Base-by-base conservation (phyloP, 2,113 vertebrate species). In the Onychostruthus taczanowskii region DNA sequence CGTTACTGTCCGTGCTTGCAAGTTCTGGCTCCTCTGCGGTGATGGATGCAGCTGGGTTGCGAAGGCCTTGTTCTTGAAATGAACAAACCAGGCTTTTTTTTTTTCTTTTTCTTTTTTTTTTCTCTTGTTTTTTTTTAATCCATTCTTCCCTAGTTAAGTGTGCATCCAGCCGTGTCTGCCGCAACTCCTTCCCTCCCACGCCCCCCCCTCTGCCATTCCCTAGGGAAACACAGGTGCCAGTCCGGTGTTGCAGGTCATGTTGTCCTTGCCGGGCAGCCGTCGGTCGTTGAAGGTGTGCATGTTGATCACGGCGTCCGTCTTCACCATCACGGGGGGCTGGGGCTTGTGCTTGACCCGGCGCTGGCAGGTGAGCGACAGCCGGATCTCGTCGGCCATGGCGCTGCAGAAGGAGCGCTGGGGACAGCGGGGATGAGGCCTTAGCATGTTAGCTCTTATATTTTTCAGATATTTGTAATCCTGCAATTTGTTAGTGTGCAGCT, bases 261-360 rank as follows among this genome's bases (percentile, higher is more conserved):
- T 99, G 98, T 99, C 99, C 98, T 99, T 99, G 97, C 99, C 99
- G 2, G 99, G 99, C 89, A 99, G 99, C 95, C 99, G 98, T 52
- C 99, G 98, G 97, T 99, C 98, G n/a, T 99, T 99, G 98, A 99
- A 99, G 1, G 99, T 99, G 98, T 99, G 99, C 99, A 99, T 99
- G 98, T 99, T 99, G 98, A 99, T 99, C 97, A 99, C 99, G 0
- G 99, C 99, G 8, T 99, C 99, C 4, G 98, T 99, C 98, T 99
- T 99, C 97, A 98, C 98, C 98, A 98, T 97, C 97, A 98, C 96
- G 11, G 98, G 98, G 4, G 98, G 98, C 97, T 98, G 99, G 1
- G 98, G 97, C 96, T 98, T 99, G 98, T 99, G 99, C 91, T 99
- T 99, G 97, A 99, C 98, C 49, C 99, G 98, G 44, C 98, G 99